These are phyloP conservation scores for Columbina picui DNA, from an alignment of 2,113 vertebrate genomes.

Conservation along the genomic window DNA sequence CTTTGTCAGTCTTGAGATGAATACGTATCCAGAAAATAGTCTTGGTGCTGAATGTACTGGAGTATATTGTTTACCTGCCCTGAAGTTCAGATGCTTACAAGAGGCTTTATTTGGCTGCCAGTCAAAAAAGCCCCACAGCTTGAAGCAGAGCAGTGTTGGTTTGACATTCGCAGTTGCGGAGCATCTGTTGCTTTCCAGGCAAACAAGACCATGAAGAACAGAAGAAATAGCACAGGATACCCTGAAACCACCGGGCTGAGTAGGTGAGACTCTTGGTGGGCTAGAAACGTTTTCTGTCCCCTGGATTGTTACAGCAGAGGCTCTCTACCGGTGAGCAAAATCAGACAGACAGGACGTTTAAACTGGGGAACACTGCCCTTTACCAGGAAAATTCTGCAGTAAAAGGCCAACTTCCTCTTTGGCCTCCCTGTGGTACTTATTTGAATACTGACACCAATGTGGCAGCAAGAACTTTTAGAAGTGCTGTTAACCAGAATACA, in stretches of 20 bases:
- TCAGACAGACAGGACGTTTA: not conserved
- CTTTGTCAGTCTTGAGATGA: not conserved
- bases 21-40: not conserved
- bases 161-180: not conserved
- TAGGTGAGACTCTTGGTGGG: not conserved
- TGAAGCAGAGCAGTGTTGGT: not conserved
- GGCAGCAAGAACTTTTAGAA: not conserved
- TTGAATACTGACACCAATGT: not conserved
- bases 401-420: not conserved
- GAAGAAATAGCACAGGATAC: not conserved
- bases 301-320: not conserved
- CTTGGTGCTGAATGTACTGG: not conserved
- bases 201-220: not conserved
- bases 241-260: not conserved
- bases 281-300: not conserved
- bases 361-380: not conserved
- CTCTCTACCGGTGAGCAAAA: not conserved
- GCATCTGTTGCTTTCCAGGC: not conserved
- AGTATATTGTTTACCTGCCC: not conserved
- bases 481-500: not conserved
- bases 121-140: not conserved
- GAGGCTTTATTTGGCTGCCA: not conserved
- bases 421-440: not conserved
- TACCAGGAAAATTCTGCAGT: not conserved
- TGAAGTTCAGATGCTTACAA: not conserved